Conservation (phyloP, 2,113 vertebrate genomes). For the Lynx canadensis region DNA sequence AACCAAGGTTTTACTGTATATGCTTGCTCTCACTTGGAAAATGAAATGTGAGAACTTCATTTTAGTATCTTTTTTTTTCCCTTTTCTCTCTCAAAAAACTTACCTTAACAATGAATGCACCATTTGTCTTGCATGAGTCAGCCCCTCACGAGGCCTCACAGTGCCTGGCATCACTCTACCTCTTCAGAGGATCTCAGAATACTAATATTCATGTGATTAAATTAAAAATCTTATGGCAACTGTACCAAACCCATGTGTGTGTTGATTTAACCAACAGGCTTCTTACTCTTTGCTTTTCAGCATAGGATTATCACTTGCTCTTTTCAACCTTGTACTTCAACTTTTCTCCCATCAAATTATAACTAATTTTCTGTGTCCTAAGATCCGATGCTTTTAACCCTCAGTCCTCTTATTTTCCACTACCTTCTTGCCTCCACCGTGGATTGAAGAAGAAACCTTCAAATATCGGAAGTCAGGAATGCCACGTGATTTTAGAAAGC, state of each 20-base stretch:
- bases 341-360: background rate
- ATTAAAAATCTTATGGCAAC: slow-evolving; percentile 25
- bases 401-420: background rate
- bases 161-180: slow-evolving; percentile 44
- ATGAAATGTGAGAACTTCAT: slow-evolving; percentile 62
- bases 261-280: slow-evolving; percentile 52
- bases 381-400: slow-evolving; percentile 45
- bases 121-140: slow-evolving; percentile 70
- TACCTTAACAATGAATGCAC: slow-evolving; percentile 50
- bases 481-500: slow-evolving; percentile 24
- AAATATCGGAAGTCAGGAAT: slow-evolving; percentile 53
- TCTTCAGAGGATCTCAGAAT: slow-evolving; percentile 63
- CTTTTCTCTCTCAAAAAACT: slow-evolving; percentile 7
- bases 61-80: slow-evolving; percentile 60
- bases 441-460: slow-evolving; percentile 45
- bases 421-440: background rate
- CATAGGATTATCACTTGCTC: background rate
- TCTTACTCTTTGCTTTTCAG: background rate
- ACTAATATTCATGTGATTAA: slow-evolving; percentile 71
- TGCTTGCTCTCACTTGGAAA: slow-evolving; percentile 43
- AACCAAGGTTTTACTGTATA: background rate
- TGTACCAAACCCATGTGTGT: slow-evolving; percentile 17
- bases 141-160: slow-evolving; percentile 24
- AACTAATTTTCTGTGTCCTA: slow-evolving; percentile 43
- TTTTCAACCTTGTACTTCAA: background rate